Conservation (phyloP, 1,140 invertebrate genomes). For the Cherax quadricarinatus region DNA sequence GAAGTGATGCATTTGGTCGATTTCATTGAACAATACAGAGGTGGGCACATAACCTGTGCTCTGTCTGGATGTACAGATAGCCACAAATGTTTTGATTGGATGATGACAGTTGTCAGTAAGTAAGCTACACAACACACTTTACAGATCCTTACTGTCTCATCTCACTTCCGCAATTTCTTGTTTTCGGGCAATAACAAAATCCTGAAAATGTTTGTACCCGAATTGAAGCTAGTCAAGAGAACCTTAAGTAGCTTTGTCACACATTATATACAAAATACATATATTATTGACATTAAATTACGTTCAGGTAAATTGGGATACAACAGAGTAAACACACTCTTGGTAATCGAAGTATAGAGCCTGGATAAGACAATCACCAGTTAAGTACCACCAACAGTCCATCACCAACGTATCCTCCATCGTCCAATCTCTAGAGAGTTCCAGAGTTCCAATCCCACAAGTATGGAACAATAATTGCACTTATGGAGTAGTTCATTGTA, state of each 20-base stretch:
- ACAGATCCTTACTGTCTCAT: neutral
- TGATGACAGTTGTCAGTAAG: neutral
- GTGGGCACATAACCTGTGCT: neutral
- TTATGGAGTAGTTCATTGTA: slow-evolving; percentile 69
- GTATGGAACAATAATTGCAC: slow-evolving; percentile 65
- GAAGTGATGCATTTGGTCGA: neutral
- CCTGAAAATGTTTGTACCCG: slow-evolving; percentile 16
- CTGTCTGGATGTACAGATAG: neutral
- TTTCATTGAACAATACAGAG: neutral
- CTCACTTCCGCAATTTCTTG: neutral
- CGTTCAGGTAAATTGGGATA: slow-evolving; percentile 15
- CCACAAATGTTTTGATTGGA: slow-evolving; percentile 27
- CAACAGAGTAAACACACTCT: neutral
- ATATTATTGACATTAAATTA: slow-evolving; percentile 21
- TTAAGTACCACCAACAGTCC: neutral
- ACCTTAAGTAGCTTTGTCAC: slow-evolving; percentile 6
- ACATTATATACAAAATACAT: slow-evolving; percentile 30
- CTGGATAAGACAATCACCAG: neutral
- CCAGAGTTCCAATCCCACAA: slow-evolving; percentile 46
- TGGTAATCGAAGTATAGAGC: neutral
- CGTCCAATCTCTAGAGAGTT: neutral
- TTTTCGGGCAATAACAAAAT: slow-evolving; percentile 9
- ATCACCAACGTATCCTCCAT: neutral
- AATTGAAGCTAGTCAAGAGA: neutral
- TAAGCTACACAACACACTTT: neutral